A percentile compares a stretch with the other conserved stretches of the same genome.
Conservation (phyloP, 2,797 vertebrate genomes). For the Labroides dimidiatus region DNA sequence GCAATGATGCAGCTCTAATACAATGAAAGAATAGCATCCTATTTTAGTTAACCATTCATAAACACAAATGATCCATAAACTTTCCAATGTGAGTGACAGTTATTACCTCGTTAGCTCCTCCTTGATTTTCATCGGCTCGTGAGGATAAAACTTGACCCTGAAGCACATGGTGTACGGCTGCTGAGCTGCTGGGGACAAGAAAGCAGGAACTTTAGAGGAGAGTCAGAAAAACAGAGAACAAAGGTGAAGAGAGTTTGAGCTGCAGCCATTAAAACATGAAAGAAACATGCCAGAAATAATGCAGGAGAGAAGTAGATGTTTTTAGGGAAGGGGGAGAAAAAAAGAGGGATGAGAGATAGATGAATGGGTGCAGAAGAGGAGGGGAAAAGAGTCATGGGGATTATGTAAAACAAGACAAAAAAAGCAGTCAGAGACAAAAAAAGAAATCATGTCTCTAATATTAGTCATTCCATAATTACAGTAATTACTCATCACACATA, state of each 20-base stretch:
- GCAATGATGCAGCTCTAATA: too few relatives aligned
- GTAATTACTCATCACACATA: conserved; percentile 45
- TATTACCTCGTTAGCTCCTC: conserved; percentile 98
- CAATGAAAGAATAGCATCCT: too few relatives aligned
- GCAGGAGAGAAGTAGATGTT: neutral
- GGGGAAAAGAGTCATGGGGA: conserved; percentile 17
- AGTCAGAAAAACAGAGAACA: neutral
- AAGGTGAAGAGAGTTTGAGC: neutral
- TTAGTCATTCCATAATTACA: conserved; percentile 69
- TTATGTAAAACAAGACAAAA: conserved; percentile 23
- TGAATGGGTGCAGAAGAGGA: conserved; percentile 7
- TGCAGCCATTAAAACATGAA: neutral
- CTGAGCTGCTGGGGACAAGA: conserved; percentile 90
- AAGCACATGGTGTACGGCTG: conserved; percentile 99
- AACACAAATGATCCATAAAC: neutral
- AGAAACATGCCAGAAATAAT: conserved; percentile 1
- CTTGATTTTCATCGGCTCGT: conserved; percentile 98
- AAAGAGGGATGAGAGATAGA: conserved; percentile 10
- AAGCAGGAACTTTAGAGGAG: conserved; percentile 3
- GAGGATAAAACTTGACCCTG: conserved; percentile 99
- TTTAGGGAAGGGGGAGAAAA: conserved; percentile 2
- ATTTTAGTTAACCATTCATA: too few relatives aligned
- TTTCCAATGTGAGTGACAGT: neutral
- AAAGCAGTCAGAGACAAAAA: conserved; percentile 51
- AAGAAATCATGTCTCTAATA: conserved; percentile 41